Percentiles rank a stretch among this genome's conserved stretches.
Evolutionary conservation across 2,888 invertebrate genomes (phyloP).

Genomic region (Aphodius granarius): DNA sequence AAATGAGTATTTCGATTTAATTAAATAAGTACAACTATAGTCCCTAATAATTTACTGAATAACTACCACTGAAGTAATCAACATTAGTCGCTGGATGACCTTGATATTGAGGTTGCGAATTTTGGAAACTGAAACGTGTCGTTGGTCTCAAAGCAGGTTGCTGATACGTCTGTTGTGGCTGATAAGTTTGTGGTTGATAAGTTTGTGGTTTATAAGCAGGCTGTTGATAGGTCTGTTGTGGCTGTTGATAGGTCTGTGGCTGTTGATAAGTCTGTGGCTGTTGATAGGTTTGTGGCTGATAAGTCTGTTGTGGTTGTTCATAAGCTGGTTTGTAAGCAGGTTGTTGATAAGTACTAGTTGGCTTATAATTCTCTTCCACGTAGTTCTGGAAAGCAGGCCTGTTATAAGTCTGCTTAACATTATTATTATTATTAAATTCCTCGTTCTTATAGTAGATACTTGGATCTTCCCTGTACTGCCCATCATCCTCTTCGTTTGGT

Average conservation of each 20-base stretch:
- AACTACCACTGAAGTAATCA: conserved; percentile 75
- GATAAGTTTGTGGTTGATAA: conserved; percentile 35
- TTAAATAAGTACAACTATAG: not conserved
- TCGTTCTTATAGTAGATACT: conserved; percentile 75
- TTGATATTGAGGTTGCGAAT: conserved; percentile 28
- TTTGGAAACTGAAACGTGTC: conserved; percentile 48
- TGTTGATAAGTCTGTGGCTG: conserved; percentile 35
- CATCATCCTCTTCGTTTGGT: conserved; percentile 77
- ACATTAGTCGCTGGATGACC: conserved; percentile 74
- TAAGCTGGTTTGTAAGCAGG: too few relatives aligned
- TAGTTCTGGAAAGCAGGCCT: conserved; percentile 20
- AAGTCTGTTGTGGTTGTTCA: conserved; percentile 33
- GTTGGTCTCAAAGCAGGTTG: conserved; percentile 45
- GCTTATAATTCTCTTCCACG: not conserved
- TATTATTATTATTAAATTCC: conserved; percentile 45
- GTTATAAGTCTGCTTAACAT: conserved; percentile 21
- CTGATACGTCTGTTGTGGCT: conserved; percentile 41
- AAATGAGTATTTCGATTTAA: not conserved
- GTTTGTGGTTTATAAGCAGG: conserved; percentile 32
- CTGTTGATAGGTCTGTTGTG: conserved; percentile 41
- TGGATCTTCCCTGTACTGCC: conserved; percentile 84
- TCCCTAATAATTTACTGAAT: conserved; percentile 68
- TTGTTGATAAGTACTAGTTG: conserved; percentile 33
- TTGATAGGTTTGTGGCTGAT: conserved; percentile 38
- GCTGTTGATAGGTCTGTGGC: conserved; percentile 36